Conservation (phyloP, 37 sponge, comb jelly and placozoan species). For the Aplysina aerophoba region DNA sequence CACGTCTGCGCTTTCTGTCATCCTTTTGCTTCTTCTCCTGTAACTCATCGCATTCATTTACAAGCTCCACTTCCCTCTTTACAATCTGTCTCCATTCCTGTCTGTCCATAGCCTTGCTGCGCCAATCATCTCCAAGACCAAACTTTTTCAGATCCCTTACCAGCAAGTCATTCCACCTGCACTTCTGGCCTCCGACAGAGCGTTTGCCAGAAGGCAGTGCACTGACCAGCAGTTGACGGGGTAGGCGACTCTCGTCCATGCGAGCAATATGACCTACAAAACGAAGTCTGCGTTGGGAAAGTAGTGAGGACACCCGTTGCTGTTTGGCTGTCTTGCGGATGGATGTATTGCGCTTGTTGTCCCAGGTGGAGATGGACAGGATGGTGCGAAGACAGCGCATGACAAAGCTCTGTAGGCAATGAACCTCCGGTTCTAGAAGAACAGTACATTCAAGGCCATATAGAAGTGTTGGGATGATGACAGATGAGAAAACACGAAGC, state of each 20-base stretch:
- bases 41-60: constrained; percentile 7
- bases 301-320: constrained; percentile 14
- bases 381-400: constrained; percentile 12
- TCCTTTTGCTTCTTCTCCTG: constrained; percentile 22
- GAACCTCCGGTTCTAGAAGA: constrained; percentile 8
- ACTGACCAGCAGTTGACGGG: constrained; percentile 10
- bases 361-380: constrained; percentile 26
- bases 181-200: constrained; percentile 31
- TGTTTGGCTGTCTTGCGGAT: constrained; percentile 29
- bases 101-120: constrained; percentile 15
- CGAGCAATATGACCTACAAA: neutral
- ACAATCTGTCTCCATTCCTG: constrained; percentile 1
- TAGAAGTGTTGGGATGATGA: constrained; percentile 17
- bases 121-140: constrained; percentile 16
- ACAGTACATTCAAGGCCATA: constrained; percentile 18
- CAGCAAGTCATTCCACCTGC: constrained; percentile 27
- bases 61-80: neutral
- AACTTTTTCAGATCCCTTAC: constrained; percentile 5
- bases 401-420: constrained; percentile 15
- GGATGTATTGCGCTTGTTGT: constrained; percentile 26
- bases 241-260: constrained; percentile 13
- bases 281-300: constrained; percentile 25
- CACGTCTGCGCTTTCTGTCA: neutral
- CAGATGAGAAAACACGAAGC: constrained; percentile 7
- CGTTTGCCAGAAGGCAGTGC: constrained; percentile 22